Evolutionary conservation across 2,888 invertebrate genomes (phyloP), one percentile per base, ranked within the genome.

Genomic region (Dysmachus trigonus): DNA sequence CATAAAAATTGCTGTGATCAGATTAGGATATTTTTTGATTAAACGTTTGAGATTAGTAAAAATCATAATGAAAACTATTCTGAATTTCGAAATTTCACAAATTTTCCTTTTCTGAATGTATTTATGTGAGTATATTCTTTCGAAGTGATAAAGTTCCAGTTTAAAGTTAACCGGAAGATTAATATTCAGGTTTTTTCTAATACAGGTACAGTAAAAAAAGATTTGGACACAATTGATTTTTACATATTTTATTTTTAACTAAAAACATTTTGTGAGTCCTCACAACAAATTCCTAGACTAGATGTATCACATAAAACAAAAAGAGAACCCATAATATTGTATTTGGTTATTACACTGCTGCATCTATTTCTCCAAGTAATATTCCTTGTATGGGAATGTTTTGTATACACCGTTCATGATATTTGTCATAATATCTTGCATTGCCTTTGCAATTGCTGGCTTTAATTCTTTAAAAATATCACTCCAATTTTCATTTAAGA

Each of bases 401-500:
- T 89, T 87, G 87, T 93, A 92, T 1, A 93, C 91, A 10, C 90
- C 89, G 74, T 90, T 90, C 0, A 92, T 88, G 30, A 93, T 88
- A 41, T 89, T 88, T 31, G 89, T 74, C 71, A 91, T 91, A 27
- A 92, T 89, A 30, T 90, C 86, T 0, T 88, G 88, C 33, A 93
- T 91, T 0, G 91, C 91, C 1, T 89, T 88, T 33, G 90, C 88
- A 4, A 93, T 90, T 1, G 91, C 89, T 0, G 89, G 88, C 85
- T 90, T 89, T 2, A 93, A 88, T 88, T 93, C 93, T 27, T 87
- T 87, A 71, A 91, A 92, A 51, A 93, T 91, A 0, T 91, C 91
- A 27, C 87, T 51, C 93, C 93, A 93, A 89, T 93, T 93, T 41
- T 93, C 92, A 87, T 93, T 92, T 35, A 92, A 87, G 88, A 92